Evolutionary conservation across 2,888 invertebrate genomes (phyloP).

Genomic region (Limenitis camilla): DNA sequence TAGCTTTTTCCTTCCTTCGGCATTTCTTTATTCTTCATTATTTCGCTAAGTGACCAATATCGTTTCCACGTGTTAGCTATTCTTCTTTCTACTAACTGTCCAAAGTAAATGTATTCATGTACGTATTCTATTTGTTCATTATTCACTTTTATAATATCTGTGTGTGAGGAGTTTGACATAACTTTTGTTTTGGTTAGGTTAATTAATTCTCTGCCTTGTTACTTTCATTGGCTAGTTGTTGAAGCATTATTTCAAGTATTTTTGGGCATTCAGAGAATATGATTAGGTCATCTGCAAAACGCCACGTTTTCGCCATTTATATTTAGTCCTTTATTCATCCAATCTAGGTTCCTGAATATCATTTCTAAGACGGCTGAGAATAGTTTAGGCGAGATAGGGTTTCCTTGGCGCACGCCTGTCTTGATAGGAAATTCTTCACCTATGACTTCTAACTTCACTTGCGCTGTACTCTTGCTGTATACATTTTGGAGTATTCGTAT

Average conservation of each 20-base stretch:
- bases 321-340: background rate
- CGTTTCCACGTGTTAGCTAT: too few species aligned
- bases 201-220: constrained; percentile 10
- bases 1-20: too few species aligned
- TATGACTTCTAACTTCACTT: too few species aligned
- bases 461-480: too few species aligned
- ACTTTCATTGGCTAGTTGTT: constrained; percentile 10
- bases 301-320: background rate
- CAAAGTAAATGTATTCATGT: constrained; percentile 18
- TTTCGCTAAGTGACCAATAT: too few species aligned
- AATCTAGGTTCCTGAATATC: too few species aligned
- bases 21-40: too few species aligned
- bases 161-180: constrained; percentile 13
- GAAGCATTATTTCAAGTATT: background rate
- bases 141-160: constrained; percentile 13
- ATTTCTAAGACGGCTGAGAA: too few species aligned
- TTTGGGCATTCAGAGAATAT: constrained; percentile 5
- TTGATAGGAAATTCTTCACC: too few species aligned
- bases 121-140: constrained; percentile 20
- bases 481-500: too few species aligned
- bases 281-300: background rate
- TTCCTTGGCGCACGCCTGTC: too few species aligned
- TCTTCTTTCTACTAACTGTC: constrained; percentile 19
- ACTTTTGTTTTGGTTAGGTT: background rate
- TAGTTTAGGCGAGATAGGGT: too few species aligned